Evolutionary conservation across 2,113 vertebrate genomes (phyloP).

Genomic region (Pithys albifrons): DNA sequence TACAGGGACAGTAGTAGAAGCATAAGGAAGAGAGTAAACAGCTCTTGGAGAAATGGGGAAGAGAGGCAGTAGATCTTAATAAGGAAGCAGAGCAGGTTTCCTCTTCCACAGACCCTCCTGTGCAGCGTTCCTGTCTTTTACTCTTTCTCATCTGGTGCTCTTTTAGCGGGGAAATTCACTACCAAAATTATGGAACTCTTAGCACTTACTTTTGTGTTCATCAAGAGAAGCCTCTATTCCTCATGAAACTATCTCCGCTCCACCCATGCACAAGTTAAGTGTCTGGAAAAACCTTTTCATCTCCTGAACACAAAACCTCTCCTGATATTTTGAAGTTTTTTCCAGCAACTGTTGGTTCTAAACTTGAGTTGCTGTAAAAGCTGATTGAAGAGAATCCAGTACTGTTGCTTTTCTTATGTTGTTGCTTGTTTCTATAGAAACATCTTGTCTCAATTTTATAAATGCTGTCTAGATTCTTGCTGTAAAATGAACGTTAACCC

Average conservation of each 20-base stretch:
- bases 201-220: not conserved
- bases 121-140: not conserved
- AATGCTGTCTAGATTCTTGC: not conserved
- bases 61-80: not conserved
- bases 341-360: not conserved
- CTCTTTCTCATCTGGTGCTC: not conserved
- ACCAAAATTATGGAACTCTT: not conserved
- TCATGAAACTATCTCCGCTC: not conserved
- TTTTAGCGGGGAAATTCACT: not conserved
- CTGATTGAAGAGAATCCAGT: not conserved
- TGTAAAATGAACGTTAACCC: not conserved
- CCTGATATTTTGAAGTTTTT: not conserved
- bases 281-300: not conserved
- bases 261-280: not conserved
- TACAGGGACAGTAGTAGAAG: not conserved
- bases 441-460: slow-evolving; percentile 19
- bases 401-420: slow-evolving; percentile 27
- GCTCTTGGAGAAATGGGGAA: not conserved
- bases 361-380: not conserved
- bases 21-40: not conserved
- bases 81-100: not conserved
- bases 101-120: rapidly evolving
- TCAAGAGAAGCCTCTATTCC: not conserved
- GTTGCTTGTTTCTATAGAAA: slow-evolving; percentile 45
- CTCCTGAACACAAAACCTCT: not conserved